A percentile compares a stretch with the other conserved stretches of the same genome.
phyloP scores from a whole-genome alignment of 2,797 vertebrate species.

The Paramormyrops hopkinsi region DNA sequence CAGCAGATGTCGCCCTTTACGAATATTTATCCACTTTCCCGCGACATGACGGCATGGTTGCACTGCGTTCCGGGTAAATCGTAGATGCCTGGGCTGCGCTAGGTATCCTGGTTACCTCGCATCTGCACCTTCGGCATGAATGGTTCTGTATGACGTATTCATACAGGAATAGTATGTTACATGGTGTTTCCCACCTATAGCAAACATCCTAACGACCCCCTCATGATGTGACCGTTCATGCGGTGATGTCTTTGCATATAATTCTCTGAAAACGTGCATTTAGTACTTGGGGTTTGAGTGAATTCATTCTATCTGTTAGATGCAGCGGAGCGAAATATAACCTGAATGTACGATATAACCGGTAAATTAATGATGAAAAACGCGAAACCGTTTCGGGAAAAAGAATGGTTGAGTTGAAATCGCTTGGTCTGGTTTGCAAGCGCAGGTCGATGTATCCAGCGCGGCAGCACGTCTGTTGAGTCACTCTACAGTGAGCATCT shows the following conservation, averaged over 20 bases:
- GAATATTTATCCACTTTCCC: not conserved
- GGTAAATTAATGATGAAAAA: conserved; percentile 15
- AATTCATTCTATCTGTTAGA: conserved; percentile 23
- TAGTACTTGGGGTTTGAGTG: not conserved
- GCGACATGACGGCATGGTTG: not conserved
- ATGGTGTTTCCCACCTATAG: not conserved
- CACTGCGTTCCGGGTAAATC: not conserved
- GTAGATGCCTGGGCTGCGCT: conserved; percentile 25
- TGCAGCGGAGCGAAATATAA: conserved; percentile 37
- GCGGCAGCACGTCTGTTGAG: conserved; percentile 54
- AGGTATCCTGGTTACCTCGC: not conserved
- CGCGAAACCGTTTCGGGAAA: conserved; percentile 33
- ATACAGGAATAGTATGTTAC: not conserved
- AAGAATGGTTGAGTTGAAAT: conserved; percentile 35
- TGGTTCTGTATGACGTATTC: not conserved
- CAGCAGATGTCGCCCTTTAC: conserved; percentile 23
- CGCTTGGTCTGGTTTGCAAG: conserved; percentile 59
- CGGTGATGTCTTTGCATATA: not conserved
- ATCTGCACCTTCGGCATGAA: not conserved
- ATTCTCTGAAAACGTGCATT: not conserved
- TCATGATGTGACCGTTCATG: not conserved
- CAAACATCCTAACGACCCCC: conserved; percentile 7
- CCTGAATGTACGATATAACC: conserved; percentile 27
- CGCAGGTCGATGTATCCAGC: conserved; percentile 64
- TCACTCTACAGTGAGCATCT: conserved; percentile 27